A percentile compares a stretch with the other conserved stretches of the same genome.
These are phyloP conservation scores for Chrosomus eos DNA, from an alignment of 2,797 vertebrate species.

Conservation along the genomic window DNA sequence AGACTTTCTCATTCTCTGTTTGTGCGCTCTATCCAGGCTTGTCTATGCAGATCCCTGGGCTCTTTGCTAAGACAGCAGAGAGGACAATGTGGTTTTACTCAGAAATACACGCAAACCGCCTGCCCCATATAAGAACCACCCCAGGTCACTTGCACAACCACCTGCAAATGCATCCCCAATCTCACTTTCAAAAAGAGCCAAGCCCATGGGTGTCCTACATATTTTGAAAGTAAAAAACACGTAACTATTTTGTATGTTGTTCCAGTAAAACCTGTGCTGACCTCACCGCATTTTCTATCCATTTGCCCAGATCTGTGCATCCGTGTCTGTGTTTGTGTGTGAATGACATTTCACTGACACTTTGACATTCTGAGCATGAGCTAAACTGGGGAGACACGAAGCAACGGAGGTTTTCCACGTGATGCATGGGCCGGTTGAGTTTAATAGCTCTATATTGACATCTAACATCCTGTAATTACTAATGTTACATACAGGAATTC, in stretches of 20 bases:
- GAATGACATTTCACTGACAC: conserved; percentile 28
- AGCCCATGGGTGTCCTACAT: background rate
- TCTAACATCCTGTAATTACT: background rate
- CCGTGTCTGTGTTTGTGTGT: conserved; percentile 14
- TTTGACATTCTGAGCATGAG: conserved; percentile 32
- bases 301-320: background rate
- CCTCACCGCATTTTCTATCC: background rate
- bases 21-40: background rate
- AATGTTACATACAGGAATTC: background rate
- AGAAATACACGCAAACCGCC: conserved; percentile 6
- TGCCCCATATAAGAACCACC: conserved; percentile 25
- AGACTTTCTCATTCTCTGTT: background rate
- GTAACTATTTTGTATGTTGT: background rate
- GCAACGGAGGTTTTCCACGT: background rate
- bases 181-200: background rate
- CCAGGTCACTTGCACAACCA: conserved; percentile 10
- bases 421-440: background rate
- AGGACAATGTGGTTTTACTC: conserved; percentile 52
- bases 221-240: background rate
- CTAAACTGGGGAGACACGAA: background rate
- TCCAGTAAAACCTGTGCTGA: conserved; percentile 23
- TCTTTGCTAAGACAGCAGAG: conserved; percentile 36
- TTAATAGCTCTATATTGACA: background rate
- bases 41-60: conserved; percentile 40
- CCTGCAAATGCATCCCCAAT: conserved; percentile 1